Percentiles rank a stretch among this genome's conserved stretches.
phyloP scores from a whole-genome alignment of 2,113 vertebrate genomes.

The Oryctolagus cuniculus region DNA sequence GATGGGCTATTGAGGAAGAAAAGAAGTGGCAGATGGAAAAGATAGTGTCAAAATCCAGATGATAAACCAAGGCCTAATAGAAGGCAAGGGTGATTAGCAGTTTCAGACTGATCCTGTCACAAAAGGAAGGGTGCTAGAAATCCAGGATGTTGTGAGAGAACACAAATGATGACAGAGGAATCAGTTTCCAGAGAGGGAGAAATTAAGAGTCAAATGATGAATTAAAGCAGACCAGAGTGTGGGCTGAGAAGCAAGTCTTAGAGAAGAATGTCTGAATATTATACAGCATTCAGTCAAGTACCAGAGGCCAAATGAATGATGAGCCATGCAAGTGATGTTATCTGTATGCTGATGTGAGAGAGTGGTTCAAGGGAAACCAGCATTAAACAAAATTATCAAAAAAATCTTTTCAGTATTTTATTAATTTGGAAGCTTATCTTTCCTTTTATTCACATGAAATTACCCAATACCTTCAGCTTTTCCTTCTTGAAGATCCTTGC shows the following conservation, averaged over 20 bases:
- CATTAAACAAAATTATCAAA: background rate
- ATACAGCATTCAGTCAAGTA: background rate
- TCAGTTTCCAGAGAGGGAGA: background rate
- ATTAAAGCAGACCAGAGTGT: background rate
- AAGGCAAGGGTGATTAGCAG: background rate
- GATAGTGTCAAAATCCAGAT: background rate
- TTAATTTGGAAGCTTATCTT: conserved; percentile 8
- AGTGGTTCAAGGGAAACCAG: background rate
- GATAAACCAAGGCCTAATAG: background rate
- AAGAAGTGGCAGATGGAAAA: background rate
- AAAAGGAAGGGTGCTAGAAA: background rate
- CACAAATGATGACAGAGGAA: background rate
- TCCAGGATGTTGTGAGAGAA: background rate
- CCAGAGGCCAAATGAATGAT: background rate
- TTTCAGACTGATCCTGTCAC: background rate
- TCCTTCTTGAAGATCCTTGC: background rate
- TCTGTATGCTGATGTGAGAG: background rate
- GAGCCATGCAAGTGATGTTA: background rate
- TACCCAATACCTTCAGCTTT: background rate
- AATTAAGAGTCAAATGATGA: background rate
- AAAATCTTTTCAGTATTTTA: background rate
- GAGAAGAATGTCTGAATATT: background rate
- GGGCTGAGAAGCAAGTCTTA: background rate
- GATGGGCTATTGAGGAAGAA: background rate
- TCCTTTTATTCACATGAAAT: background rate